Evolutionary conservation across 2,888 invertebrate genomes (phyloP), one percentile per base, ranked within the genome.

Genomic region (Oscheius myriophilus): DNA sequence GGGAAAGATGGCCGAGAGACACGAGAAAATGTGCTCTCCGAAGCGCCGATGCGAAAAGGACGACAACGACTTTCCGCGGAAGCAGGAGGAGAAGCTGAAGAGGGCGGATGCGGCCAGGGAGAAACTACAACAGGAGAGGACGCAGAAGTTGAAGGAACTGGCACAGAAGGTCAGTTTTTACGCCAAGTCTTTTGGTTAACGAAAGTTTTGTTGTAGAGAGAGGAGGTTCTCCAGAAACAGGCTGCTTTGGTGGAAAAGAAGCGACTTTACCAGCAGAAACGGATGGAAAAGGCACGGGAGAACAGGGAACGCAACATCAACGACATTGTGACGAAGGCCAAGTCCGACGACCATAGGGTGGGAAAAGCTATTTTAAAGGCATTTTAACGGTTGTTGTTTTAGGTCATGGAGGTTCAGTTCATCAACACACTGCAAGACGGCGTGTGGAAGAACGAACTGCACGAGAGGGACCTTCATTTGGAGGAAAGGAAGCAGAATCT

Each of bases 361-460:
- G 58, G 72, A 25, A n/a, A 3, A 14, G 26, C 18, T 52, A 25
- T 12, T 25, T 21, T 33, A 26, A 4, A 51, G 11, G 4, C 18
- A 21, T 52, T 12, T 25, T 46, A 11, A 41, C 16, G 4, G 1
- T 26, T 18, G 21, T 16, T 21, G 12, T 69, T 85, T 42, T 73
- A 89, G 89, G 91, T 95, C 4, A 93, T 94, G 75, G 97, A 98
- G 89, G 96, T 97, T 65, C 95, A 95, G 16, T 97, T 97, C 87
- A 97, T 97, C 70, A 97, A 96, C 87, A 93, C 93, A 81, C 89
- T 97, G 51, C 95, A 96, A 86, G 95, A 95, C 0, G 94, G 95
- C 88, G 95, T 96, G 87, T 92, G 95, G 82, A 89, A 94, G 0
- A 92, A 94, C 84, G 96, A 96, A 87, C 92, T 96, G 84, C 89